phyloP scores from a whole-genome alignment of 2,113 vertebrate species.

The Australoheros scitulus region DNA sequence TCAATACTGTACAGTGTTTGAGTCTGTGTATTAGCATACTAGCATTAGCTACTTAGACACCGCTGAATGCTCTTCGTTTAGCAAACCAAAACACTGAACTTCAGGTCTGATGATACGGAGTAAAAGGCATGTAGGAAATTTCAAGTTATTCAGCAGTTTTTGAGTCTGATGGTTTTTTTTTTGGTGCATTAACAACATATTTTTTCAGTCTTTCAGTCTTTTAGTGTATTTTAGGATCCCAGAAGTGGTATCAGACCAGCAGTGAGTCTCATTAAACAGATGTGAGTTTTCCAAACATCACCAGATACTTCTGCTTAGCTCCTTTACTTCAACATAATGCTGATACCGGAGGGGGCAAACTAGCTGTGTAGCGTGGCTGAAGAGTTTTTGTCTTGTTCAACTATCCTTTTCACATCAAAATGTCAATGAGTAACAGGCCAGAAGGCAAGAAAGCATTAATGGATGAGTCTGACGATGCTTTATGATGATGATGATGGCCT shows the following conservation, averaged over 20 bases:
- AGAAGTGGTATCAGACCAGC: neutral
- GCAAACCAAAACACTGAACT: neutral
- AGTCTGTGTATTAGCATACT: neutral
- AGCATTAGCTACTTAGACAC: neutral
- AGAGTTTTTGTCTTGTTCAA: conserved; percentile 11
- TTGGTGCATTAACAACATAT: neutral
- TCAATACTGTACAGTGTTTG: neutral
- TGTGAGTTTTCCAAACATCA: neutral
- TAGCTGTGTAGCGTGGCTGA: neutral
- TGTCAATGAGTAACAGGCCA: conserved; percentile 37
- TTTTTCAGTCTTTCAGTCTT: neutral
- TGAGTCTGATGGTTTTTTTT: neutral
- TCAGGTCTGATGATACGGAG: neutral
- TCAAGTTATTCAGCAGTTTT: neutral
- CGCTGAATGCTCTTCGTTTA: neutral
- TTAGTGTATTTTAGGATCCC: neutral
- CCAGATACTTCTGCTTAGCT: neutral
- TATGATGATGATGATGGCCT: conserved; percentile 39
- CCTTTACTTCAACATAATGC: neutral
- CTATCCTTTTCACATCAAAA: conserved; percentile 32
- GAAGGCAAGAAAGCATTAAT: conserved; percentile 49
- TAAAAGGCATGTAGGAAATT: neutral
- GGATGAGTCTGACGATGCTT: conserved; percentile 51
- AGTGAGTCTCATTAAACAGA: neutral
- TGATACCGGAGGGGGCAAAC: neutral